Evolutionary conservation across 1,140 invertebrate species (phyloP).

Genomic region (Panagrolaimus sp.): DNA sequence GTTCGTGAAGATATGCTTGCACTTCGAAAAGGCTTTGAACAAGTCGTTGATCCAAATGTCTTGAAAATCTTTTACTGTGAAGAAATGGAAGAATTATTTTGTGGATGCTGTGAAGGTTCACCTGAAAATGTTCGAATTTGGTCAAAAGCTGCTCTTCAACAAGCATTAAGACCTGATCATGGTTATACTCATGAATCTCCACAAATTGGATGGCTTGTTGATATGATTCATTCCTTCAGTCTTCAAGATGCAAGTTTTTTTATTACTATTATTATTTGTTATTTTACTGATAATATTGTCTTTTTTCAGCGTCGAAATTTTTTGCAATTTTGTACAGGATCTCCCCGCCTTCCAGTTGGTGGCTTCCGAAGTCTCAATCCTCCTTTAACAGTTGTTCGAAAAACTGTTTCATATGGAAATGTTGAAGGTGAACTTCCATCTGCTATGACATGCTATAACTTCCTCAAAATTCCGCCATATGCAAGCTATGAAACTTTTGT

Average conservation of each 20-base stretch:
- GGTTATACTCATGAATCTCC: slow-evolving; percentile 86
- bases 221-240: slow-evolving; percentile 82
- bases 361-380: slow-evolving; percentile 93
- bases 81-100: slow-evolving; percentile 93
- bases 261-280: background rate
- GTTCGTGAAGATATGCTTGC: slow-evolving; percentile 91
- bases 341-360: slow-evolving; percentile 90
- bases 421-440: slow-evolving; percentile 93
- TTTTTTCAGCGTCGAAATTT: slow-evolving; percentile 77
- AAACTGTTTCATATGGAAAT: slow-evolving; percentile 77
- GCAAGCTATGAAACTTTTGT: slow-evolving; percentile 64
- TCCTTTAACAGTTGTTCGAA: slow-evolving; percentile 72
- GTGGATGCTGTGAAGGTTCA: slow-evolving; percentile 67
- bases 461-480: slow-evolving; percentile 96
- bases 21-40: slow-evolving; percentile 91
- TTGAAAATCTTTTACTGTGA: slow-evolving; percentile 90
- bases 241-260: slow-evolving; percentile 68
- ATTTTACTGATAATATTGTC: background rate
- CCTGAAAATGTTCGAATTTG: slow-evolving; percentile 39
- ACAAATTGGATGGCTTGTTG: slow-evolving; percentile 86
- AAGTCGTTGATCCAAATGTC: slow-evolving; percentile 80
- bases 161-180: slow-evolving; percentile 51
- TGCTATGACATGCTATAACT: slow-evolving; percentile 99
- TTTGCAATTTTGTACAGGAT: slow-evolving; percentile 95
- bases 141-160: slow-evolving; percentile 35